These are phyloP conservation scores for Erannis defoliaria DNA, from an alignment of 2,888 invertebrate genomes.

Conservation along the genomic window DNA sequence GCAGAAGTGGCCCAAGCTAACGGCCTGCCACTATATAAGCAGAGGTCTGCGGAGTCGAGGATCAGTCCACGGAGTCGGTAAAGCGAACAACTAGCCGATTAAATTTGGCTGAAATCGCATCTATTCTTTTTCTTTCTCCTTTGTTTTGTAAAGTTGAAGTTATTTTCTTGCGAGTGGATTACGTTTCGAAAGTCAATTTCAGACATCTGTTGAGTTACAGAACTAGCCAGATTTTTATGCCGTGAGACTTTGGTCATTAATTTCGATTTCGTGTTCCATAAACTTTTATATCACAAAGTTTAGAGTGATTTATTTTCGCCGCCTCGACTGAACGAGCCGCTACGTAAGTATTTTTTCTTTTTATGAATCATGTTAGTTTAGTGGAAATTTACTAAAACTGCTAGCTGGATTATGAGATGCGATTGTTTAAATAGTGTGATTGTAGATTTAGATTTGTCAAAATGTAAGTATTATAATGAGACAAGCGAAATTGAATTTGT, in stretches of 20 bases:
- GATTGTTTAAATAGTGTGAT: too few relatives aligned
- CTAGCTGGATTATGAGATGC: too few relatives aligned
- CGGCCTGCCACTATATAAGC: constrained; percentile 15
- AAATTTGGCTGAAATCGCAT: constrained; percentile 6
- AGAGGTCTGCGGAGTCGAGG: not conserved
- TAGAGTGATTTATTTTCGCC: not conserved
- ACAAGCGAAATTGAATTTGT: too few relatives aligned
- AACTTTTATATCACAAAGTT: constrained; percentile 13
- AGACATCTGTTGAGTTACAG: not conserved
- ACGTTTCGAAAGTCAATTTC: not conserved
- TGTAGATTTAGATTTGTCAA: too few relatives aligned
- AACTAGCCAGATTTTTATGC: not conserved
- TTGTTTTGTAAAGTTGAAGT: constrained; percentile 22
- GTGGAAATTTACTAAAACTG: too few relatives aligned
- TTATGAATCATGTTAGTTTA: not conserved
- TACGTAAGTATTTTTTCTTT: not conserved
- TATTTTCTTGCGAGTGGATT: constrained; percentile 14
- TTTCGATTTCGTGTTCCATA: not conserved
- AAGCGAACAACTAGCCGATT: not conserved
- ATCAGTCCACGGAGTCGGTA: constrained; percentile 20
- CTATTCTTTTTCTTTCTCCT: constrained; percentile 10
- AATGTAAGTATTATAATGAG: too few relatives aligned
- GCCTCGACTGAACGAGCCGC: not conserved
- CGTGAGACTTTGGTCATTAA: not conserved
- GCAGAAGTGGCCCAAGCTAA: not conserved